These are phyloP conservation scores for Alouatta palliata DNA, from an alignment of 2,113 vertebrate genomes.

Conservation along the genomic window DNA sequence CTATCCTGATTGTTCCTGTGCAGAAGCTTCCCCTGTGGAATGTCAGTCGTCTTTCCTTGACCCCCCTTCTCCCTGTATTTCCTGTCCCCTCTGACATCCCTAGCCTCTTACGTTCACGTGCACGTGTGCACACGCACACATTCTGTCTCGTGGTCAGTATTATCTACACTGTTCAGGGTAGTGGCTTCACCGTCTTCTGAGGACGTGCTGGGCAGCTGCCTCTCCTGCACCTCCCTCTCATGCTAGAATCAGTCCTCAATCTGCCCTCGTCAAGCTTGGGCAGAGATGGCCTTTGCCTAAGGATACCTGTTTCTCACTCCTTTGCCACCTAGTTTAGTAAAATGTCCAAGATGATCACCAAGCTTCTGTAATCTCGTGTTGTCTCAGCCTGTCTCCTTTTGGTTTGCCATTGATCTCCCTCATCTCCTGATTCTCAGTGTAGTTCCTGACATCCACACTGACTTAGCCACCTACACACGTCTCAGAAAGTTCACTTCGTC, in stretches of 20 bases:
- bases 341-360: background rate
- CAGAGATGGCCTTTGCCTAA: background rate
- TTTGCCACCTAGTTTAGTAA: background rate
- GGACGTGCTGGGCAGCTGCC: background rate
- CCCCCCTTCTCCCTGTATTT: background rate
- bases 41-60: background rate
- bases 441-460: background rate
- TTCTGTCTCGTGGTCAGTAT: background rate
- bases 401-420: background rate
- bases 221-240: background rate
- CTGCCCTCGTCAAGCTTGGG: background rate
- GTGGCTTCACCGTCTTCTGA: background rate
- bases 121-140: accelerated
- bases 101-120: background rate
- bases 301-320: background rate
- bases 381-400: background rate
- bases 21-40: background rate
- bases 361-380: background rate
- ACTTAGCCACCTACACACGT: background rate
- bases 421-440: background rate
- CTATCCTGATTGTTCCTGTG: background rate
- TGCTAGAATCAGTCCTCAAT: background rate
- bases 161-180: background rate
- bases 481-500: background rate
- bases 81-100: background rate